Percentiles rank a stretch among this genome's conserved stretches.
Conservation (phyloP, 2,797 vertebrate species). For the Acipenser transmontanus region DNA sequence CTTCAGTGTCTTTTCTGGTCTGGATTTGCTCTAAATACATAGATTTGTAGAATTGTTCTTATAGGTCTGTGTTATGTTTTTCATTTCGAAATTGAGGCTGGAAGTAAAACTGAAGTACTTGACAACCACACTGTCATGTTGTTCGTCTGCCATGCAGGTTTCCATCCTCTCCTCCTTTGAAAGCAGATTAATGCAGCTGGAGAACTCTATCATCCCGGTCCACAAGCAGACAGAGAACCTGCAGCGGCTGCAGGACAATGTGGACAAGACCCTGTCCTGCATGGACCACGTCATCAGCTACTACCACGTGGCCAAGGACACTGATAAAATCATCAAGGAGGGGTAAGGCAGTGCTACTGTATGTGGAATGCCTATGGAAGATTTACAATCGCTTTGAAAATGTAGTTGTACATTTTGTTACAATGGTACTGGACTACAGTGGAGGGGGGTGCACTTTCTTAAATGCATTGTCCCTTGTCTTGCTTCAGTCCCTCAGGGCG, state of each 20-base stretch:
- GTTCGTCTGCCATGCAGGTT: constrained; percentile 53
- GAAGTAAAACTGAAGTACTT: background rate
- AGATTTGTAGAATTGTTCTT: too few relatives aligned
- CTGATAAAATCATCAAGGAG: constrained; percentile 86
- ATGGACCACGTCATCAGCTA: constrained; percentile 96
- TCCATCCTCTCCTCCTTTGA: constrained; percentile 95
- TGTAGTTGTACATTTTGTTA: too few relatives aligned
- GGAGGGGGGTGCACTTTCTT: too few relatives aligned
- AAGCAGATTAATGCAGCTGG: constrained; percentile 93
- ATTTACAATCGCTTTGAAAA: too few relatives aligned
- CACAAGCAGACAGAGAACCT: constrained; percentile 97
- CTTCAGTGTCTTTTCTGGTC: too few relatives aligned
- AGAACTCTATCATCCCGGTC: constrained; percentile 96
- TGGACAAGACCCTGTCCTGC: constrained; percentile 88
- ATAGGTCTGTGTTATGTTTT: too few relatives aligned
- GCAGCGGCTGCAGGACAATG: constrained; percentile 93
- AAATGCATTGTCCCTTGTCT: constrained; percentile 28
- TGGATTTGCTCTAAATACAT: too few relatives aligned
- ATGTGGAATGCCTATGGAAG: too few relatives aligned
- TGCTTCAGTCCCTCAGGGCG: constrained; percentile 76
- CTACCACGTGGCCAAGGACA: constrained; percentile 94
- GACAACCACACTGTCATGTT: background rate
- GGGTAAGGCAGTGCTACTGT: constrained; percentile 61
- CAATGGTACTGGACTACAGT: too few relatives aligned
- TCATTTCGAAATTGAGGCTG: too few relatives aligned